Percentiles rank a stretch among this genome's conserved stretches.
Evolutionary conservation across 2,888 invertebrate species (phyloP).

Genomic region (Zaprionus lineosus): DNA sequence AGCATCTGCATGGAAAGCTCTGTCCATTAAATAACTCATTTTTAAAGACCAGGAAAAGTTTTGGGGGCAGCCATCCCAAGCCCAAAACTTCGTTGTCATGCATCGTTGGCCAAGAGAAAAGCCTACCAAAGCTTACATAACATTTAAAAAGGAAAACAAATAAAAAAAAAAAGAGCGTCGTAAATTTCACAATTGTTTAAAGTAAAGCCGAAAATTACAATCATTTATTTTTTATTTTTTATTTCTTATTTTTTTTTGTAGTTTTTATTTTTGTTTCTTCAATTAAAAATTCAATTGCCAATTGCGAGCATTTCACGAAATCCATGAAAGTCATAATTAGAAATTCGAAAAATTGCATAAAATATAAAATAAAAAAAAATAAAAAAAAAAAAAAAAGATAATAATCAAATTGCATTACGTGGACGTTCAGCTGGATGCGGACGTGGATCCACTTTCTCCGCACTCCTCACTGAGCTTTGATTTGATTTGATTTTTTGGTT

Average conservation of each 20-base stretch:
- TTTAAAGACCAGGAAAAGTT: too few relatives aligned
- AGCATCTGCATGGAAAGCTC: too few relatives aligned
- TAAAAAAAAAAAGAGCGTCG: not conserved
- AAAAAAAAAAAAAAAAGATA: conserved; percentile 16
- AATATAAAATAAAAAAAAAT: conserved; percentile 22
- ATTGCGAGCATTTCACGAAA: conserved; percentile 30
- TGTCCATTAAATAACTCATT: too few relatives aligned
- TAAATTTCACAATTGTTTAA: conserved; percentile 54
- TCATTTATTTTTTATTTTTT: too few relatives aligned
- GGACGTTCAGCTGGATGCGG: conserved; percentile 32
- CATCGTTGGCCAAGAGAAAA: not conserved
- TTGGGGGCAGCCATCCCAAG: too few relatives aligned
- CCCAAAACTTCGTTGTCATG: too few relatives aligned
- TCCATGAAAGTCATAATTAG: conserved; percentile 55
- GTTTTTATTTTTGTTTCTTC: conserved; percentile 12
- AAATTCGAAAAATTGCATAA: conserved; percentile 49
- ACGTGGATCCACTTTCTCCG: conserved; percentile 61
- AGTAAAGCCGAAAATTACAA: too few relatives aligned
- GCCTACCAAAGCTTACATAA: not conserved
- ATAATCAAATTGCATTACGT: conserved; percentile 43
- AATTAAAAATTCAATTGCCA: conserved; percentile 60
- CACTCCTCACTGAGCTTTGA: conserved; percentile 49
- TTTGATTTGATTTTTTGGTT: conserved; percentile 23
- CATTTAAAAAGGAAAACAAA: conserved; percentile 9
- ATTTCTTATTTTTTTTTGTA: conserved; percentile 13